Conservation (phyloP, 2,113 vertebrate species). For the Centropristis striata region DNA sequence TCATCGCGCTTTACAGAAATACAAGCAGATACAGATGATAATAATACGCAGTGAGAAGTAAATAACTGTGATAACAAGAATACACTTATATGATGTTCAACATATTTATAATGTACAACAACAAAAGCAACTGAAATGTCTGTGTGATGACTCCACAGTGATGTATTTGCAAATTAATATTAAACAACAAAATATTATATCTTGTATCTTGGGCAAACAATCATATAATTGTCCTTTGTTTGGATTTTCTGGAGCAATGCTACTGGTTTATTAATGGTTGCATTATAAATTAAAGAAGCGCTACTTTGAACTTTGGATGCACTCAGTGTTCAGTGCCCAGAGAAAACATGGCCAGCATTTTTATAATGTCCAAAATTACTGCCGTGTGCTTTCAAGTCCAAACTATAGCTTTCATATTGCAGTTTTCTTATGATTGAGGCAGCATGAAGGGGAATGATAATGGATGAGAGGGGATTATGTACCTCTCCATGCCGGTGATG, state of each 20-base stretch:
- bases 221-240: constrained; percentile 40
- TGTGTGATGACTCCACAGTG: neutral
- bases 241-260: constrained; percentile 30
- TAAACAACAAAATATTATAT: constrained; percentile 20
- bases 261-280: constrained; percentile 60
- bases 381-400: constrained; percentile 37
- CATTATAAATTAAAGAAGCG: constrained; percentile 56
- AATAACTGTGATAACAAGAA: neutral
- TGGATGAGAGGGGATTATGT: neutral
- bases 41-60: constrained; percentile 9
- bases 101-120: neutral
- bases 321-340: neutral
- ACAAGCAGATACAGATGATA: neutral
- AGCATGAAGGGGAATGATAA: constrained; percentile 27
- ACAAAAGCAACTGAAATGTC: neutral
- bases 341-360: constrained; percentile 22
- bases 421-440: constrained; percentile 20
- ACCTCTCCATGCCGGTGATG: neutral
- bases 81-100: neutral
- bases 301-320: constrained; percentile 53
- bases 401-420: neutral
- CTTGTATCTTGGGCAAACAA: constrained; percentile 7
- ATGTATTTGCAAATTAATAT: constrained; percentile 27
- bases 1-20: neutral
- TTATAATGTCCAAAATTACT: constrained; percentile 17